A percentile compares a stretch with the other conserved stretches of the same genome.
These are phyloP conservation scores for Microcebus tavaratra DNA, from an alignment of 2,113 vertebrate genomes.

Conservation along the genomic window DNA sequence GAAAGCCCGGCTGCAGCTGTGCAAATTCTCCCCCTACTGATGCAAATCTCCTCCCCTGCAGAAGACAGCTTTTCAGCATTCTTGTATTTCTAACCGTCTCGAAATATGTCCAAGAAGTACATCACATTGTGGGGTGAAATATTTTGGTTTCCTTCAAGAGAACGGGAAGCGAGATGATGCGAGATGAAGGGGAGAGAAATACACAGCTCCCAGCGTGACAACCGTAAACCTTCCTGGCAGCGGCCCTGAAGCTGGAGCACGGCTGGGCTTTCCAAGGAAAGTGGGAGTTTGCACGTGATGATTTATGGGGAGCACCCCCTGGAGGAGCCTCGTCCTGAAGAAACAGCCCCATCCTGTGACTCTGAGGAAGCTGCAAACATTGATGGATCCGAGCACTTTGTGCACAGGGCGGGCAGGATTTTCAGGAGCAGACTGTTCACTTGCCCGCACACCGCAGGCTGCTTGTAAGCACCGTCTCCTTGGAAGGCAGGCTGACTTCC, in stretches of 20 bases:
- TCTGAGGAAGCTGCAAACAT: slow-evolving; percentile 15
- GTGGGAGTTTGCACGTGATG: neutral
- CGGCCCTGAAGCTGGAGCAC: neutral
- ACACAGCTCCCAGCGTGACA: neutral
- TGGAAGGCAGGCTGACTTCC: neutral
- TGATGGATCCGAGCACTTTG: neutral
- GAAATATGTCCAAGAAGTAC: neutral
- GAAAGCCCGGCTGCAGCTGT: neutral
- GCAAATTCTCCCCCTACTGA: neutral
- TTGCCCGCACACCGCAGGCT: neutral
- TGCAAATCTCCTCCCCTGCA: neutral
- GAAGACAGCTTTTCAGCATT: neutral
- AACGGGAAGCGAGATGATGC: neutral
- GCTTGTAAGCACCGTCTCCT: neutral
- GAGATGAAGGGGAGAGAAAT: neutral
- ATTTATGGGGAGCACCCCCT: neutral
- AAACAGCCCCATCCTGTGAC: neutral
- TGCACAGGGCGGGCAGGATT: neutral
- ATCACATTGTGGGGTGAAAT: neutral
- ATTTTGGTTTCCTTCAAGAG: neutral
- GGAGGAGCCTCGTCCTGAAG: neutral
- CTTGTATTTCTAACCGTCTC: neutral
- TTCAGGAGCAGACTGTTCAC: neutral
- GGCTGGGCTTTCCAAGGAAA: neutral
- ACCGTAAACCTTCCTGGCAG: neutral